Evolutionary conservation across 2,888 invertebrate species (phyloP), one percentile per base, ranked within the genome.

Genomic region (Phasia obesa): DNA sequence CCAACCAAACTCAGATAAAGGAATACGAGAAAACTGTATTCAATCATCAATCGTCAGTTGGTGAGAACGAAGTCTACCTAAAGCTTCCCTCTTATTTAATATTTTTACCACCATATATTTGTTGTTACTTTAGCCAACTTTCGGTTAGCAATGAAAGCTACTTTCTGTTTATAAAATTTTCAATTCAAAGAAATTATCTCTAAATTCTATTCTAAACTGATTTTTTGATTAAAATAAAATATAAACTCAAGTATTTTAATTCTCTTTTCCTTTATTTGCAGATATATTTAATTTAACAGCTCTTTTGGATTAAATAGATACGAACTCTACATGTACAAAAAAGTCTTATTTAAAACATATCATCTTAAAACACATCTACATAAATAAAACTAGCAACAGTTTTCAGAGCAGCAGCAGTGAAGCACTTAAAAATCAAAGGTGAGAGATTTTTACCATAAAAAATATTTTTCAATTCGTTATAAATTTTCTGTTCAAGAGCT

Each of bases 351-450:
- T 38, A 53, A 73, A 53, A 27, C 47, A 60, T 35, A 62, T 60
- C 51, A 51, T 47, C 2, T 9, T 31, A 21, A 60, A 67, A 35
- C 49, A 60, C 42, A 42, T 27, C 53, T 60, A 27, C 53, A 57
- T 49, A 42, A 19, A 23, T 7, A 21, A 60, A 9, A 49, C 17
- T 1, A 21, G 35, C 42, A 27, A 13, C 17, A 53, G 57, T 47
- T 23, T 42, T 42, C n/a, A 42, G 53, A 44, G 11, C 2, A 11
- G 35, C 35, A 44, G 44, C 44, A 49, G 47, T 17, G 5, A 19
- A 35, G 7, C 51, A 62, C 38, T n/a, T 49, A 65, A 65, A 55
- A 74, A 74, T 64, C 51, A 49, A 83, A 83, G 82, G 82, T 83
- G 53, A 79, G 74, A 74, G 51, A 27, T 25, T 70, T 57, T 60